phyloP scores from a whole-genome alignment of 2,113 vertebrate genomes.

The Cyanoderma ruficeps region DNA sequence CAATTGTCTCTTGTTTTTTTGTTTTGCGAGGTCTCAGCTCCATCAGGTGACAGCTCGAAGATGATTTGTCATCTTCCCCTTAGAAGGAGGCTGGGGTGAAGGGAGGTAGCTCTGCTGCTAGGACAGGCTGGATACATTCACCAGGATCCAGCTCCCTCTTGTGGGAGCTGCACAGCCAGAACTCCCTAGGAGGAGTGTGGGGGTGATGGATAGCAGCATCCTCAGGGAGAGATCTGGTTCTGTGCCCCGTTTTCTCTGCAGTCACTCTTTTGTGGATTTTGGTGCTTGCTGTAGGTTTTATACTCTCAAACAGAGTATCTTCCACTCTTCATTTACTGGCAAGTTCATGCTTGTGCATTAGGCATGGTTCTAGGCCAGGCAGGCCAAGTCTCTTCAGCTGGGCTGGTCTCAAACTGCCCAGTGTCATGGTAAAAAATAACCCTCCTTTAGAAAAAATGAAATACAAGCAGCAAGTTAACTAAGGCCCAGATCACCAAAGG shows the following conservation, averaged over 20 bases:
- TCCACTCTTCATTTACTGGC: background rate
- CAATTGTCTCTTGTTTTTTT: background rate
- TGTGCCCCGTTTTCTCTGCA: background rate
- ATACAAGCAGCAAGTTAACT: background rate
- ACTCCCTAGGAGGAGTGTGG: rapidly evolving
- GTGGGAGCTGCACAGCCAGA: background rate
- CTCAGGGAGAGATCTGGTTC: background rate
- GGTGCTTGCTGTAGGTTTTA: background rate
- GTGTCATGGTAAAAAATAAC: background rate
- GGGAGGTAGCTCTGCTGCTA: background rate
- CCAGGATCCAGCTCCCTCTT: background rate
- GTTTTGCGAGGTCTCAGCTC: background rate
- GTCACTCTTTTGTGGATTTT: background rate
- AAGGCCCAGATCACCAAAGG: rapidly evolving
- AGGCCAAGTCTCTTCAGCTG: background rate
- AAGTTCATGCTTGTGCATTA: background rate
- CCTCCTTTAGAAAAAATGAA: background rate
- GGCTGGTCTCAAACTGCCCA: background rate
- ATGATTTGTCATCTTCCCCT: background rate
- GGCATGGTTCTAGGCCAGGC: background rate
- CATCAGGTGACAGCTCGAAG: background rate
- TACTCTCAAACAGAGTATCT: background rate
- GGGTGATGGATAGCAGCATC: background rate
- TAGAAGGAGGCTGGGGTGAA: background rate
- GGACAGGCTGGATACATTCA: rapidly evolving